Evolutionary conservation across 2,797 vertebrate species (phyloP).

Genomic region (Pelodytes ibericus): DNA sequence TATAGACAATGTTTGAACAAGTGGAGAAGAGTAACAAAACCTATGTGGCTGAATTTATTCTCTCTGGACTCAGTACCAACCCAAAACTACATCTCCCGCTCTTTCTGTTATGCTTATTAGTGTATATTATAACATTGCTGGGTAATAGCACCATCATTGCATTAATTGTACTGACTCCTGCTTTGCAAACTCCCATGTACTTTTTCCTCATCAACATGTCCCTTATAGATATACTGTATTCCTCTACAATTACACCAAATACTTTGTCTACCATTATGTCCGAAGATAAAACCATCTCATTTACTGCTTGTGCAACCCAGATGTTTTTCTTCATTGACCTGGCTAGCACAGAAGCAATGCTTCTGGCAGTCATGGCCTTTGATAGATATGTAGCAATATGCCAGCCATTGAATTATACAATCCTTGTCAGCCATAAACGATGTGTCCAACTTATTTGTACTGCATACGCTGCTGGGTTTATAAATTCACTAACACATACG

Average conservation of each 20-base stretch:
- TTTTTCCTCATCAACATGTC: constrained; percentile 44
- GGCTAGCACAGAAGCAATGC: constrained; percentile 25
- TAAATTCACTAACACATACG: constrained; percentile 42
- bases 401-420: constrained; percentile 39
- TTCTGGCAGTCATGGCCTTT: constrained; percentile 45
- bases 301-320: constrained; percentile 28
- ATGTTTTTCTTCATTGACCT: constrained; percentile 46
- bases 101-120: constrained; percentile 8
- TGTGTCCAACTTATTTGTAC: constrained; percentile 6
- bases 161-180: constrained; percentile 17
- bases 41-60: constrained; percentile 13
- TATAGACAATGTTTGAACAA: not conserved
- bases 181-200: constrained; percentile 40
- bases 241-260: constrained; percentile 45
- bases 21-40: not conserved
- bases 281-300: constrained; percentile 19
- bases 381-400: constrained; percentile 47
- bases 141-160: constrained; percentile 35
- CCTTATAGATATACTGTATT: constrained; percentile 35
- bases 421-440: constrained; percentile 10
- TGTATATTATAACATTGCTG: constrained; percentile 27
- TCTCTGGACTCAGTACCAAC: constrained; percentile 16
- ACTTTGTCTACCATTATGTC: constrained; percentile 9
- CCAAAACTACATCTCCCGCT: constrained; percentile 2
- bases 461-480: constrained; percentile 11